Conservation (phyloP, 92 coral and sea anemone species). For the Actinernus sp. region DNA sequence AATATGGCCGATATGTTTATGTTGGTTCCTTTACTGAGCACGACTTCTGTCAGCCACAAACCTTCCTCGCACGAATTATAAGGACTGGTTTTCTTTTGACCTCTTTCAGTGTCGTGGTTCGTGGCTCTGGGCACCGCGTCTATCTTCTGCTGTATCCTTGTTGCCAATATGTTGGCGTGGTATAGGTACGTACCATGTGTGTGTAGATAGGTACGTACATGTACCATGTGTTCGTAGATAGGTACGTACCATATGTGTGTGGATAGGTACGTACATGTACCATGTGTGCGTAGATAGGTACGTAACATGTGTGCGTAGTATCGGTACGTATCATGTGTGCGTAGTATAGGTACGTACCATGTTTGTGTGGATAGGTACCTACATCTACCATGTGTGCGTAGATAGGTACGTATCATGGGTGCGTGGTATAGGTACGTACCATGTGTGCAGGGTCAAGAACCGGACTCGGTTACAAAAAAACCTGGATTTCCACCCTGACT, state of each 20-base stretch:
- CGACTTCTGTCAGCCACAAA: too few species aligned
- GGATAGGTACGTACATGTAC: background rate
- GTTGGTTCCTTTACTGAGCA: too few species aligned
- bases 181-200: slow-evolving; percentile 56
- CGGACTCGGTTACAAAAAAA: too few species aligned
- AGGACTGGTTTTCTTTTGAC: too few species aligned
- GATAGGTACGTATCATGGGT: background rate
- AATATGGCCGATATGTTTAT: too few species aligned
- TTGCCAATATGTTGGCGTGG: slow-evolving; percentile 86
- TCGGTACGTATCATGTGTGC: background rate
- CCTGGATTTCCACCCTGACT: too few species aligned
- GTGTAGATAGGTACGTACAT: too few species aligned
- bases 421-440: background rate
- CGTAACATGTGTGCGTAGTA: background rate
- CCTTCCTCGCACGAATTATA: too few species aligned
- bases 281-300: background rate
- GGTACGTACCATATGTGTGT: background rate
- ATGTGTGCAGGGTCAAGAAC: background rate
- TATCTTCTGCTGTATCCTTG: slow-evolving; percentile 30
- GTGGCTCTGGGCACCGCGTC: slow-evolving; percentile 44
- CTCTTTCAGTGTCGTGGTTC: slow-evolving; percentile 44
- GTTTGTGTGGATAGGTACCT: too few species aligned
- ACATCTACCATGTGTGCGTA: too few species aligned
- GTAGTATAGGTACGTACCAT: slow-evolving; percentile 35
- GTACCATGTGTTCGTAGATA: too few species aligned